Evolutionary conservation across 2,113 vertebrate species (phyloP), one percentile per base, ranked within the genome.

Genomic region (Eleginops maclovinus): DNA sequence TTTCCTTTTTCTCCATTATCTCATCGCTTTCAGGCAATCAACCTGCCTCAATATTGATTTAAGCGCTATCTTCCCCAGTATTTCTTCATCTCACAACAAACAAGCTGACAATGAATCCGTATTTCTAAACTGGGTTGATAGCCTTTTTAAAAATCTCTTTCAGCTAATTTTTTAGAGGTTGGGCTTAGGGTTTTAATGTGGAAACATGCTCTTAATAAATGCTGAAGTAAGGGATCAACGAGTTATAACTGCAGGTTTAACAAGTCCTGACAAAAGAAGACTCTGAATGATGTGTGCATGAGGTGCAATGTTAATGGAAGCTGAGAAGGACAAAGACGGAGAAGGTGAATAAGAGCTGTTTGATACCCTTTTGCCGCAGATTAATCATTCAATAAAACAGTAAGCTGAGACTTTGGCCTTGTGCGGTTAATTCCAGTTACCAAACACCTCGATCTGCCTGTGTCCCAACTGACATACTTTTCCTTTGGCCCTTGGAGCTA

Each of bases 1-100:
- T 88, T 87, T 82, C 73, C 64, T 81, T 85, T n/a, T 71, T 67
- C 83, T 78, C 66, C 65, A 62, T 75, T 78, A 76, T 87, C 70
- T 89, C 43, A 46, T 72, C 28, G 51, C 51, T 81, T 72, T 79
- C 47, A 77, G 54, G 59, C 70, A 43, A 75, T 64, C 64, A 73
- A 21, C 44, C 3, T 17, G 24, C n/a, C 46, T 59, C 40, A 11
- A 10, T 75, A 51, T 16, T 54, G 28, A 79, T 56, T 54, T 19
- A 58, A 41, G 21, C 3, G 1, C 44, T 13, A 28, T 61, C 58
- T 60, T 28, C 59, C 51, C 54, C 66, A 70, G 61, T 49, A 36
- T 65, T 55, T 68, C 43, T 75, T 79, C 50, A 72, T 64, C 76
- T 77, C 61, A 16, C 62, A 67, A 51, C 58, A 73, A 73, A 86